A percentile compares a stretch with the other conserved stretches of the same genome.
These are phyloP conservation scores for Chelidonichthys spinosus DNA, from an alignment of 2,797 vertebrate genomes.

Conservation along the genomic window DNA sequence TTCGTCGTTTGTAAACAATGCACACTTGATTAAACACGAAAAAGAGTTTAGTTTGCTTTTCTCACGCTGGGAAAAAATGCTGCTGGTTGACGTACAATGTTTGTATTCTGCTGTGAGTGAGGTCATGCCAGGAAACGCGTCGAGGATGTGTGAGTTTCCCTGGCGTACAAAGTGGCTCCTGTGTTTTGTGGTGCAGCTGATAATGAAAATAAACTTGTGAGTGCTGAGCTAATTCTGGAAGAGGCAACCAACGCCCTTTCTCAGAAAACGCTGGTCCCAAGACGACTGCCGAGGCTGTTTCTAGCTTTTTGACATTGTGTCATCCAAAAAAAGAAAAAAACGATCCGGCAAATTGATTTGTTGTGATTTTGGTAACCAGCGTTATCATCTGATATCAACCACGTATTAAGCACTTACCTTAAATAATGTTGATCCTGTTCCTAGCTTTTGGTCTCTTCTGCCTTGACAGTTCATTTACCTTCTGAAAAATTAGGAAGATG, in stretches of 20 bases:
- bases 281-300: constrained; percentile 11
- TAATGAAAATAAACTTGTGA: constrained; percentile 38
- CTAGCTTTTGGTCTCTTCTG: constrained; percentile 48
- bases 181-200: constrained; percentile 61
- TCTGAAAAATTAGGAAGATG: constrained; percentile 58
- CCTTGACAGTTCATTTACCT: constrained; percentile 74
- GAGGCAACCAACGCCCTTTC: constrained; percentile 55
- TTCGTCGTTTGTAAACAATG: neutral
- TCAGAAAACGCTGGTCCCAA: constrained; percentile 26
- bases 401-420: constrained; percentile 25
- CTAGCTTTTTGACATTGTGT: constrained; percentile 1
- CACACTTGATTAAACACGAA: neutral
- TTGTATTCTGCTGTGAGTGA: constrained; percentile 63
- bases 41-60: constrained; percentile 3
- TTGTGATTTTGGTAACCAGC: neutral
- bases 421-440: constrained; percentile 57
- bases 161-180: constrained; percentile 54
- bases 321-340: constrained; percentile 24
- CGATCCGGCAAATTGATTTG: neutral
- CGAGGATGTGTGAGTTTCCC: constrained; percentile 62
- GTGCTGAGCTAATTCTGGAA: constrained; percentile 61
- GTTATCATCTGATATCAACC: constrained; percentile 1
- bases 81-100: constrained; percentile 41
- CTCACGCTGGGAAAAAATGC: constrained; percentile 51
- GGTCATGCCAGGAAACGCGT: constrained; percentile 67